Evolutionary conservation across 2,888 invertebrate genomes (phyloP).

Genomic region (Ophion ventricosus): DNA sequence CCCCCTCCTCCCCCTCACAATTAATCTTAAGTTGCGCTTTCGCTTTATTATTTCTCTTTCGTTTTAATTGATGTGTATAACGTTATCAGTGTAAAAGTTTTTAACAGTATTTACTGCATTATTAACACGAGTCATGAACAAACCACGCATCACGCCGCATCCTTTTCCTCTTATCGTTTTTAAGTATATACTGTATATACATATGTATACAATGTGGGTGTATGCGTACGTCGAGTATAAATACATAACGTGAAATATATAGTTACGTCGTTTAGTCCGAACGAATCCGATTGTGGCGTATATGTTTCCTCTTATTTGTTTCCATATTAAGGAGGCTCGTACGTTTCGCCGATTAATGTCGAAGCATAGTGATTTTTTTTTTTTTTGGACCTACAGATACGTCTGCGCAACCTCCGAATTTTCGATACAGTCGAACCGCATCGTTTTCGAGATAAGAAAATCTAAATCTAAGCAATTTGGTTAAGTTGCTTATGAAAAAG

Average conservation of each 20-base stretch:
- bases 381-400: neutral
- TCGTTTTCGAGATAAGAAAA: neutral
- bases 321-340: slow-evolving; percentile 26
- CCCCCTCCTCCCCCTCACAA: slow-evolving; percentile 65
- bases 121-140: slow-evolving; percentile 72
- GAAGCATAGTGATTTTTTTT: neutral
- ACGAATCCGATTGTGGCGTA: slow-evolving; percentile 53
- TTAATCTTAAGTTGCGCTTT: slow-evolving; percentile 61
- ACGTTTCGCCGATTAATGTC: slow-evolving; percentile 13
- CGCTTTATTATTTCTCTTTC: slow-evolving; percentile 64
- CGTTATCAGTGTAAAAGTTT: slow-evolving; percentile 70
- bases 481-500: neutral
- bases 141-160: slow-evolving; percentile 53
- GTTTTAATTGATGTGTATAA: slow-evolving; percentile 71
- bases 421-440: too few relatives aligned
- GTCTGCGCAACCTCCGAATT: neutral
- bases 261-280: slow-evolving; percentile 54
- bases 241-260: slow-evolving; percentile 63
- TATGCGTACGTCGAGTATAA: slow-evolving; percentile 62
- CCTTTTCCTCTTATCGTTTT: slow-evolving; percentile 62
- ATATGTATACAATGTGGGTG: slow-evolving; percentile 66
- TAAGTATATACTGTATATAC: slow-evolving; percentile 59
- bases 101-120: slow-evolving; percentile 71
- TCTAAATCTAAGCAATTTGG: neutral
- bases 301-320: slow-evolving; percentile 35